A percentile compares a stretch with the other conserved stretches of the same genome.
Evolutionary conservation across 2,888 invertebrate genomes (phyloP).

Genomic region (Hesperia comma): DNA sequence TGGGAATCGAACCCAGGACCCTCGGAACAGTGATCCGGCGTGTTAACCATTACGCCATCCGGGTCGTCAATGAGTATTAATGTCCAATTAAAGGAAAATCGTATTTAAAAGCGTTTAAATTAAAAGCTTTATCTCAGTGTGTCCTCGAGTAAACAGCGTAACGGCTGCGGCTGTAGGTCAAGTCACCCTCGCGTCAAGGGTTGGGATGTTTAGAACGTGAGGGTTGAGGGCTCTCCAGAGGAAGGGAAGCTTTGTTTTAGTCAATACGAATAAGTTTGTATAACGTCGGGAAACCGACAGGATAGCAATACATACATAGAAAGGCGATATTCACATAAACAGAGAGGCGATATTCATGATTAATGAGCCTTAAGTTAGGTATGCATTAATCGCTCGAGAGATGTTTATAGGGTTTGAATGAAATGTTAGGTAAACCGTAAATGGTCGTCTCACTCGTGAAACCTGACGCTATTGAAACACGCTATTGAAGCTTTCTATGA

Average conservation of each 20-base stretch:
- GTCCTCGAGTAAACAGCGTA: constrained; percentile 15
- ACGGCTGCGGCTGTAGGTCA: constrained; percentile 21
- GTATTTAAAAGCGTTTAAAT: constrained; percentile 15
- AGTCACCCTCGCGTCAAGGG: constrained; percentile 19
- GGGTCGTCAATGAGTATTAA: constrained; percentile 6
- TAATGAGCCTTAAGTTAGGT: not conserved
- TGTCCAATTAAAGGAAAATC: not conserved
- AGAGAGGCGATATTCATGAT: not conserved
- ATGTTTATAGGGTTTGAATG: too few relatives aligned
- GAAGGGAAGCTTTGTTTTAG: constrained; percentile 1
- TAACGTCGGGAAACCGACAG: not conserved
- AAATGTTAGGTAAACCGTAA: not conserved
- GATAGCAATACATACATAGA: not conserved
- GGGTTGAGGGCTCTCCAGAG: constrained; percentile 9
- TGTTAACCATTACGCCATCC: too few relatives aligned
- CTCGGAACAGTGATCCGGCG: too few relatives aligned
- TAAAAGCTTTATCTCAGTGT: constrained; percentile 11
- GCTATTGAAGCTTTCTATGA: too few relatives aligned
- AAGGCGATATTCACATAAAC: not conserved
- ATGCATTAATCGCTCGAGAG: not conserved
- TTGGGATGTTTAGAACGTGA: constrained; percentile 28
- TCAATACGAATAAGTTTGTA: not conserved
- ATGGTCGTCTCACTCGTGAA: too few relatives aligned
- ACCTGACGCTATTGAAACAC: too few relatives aligned
- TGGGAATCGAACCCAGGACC: too few relatives aligned